Evolutionary conservation across 2,888 invertebrate species (phyloP).

Genomic region (Merodon equestris): DNA sequence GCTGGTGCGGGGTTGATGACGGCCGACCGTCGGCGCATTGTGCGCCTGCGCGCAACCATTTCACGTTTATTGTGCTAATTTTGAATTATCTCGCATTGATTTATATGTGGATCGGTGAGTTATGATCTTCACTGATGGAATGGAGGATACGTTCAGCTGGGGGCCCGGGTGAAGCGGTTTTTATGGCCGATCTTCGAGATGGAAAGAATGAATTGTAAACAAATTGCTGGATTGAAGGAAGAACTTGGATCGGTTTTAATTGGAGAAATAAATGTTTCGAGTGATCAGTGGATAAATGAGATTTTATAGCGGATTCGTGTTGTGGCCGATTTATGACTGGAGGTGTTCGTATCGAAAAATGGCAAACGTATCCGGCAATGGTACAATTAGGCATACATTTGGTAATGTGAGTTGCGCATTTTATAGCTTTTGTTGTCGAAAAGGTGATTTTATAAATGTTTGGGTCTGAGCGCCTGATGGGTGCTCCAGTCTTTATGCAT

Average conservation of each 20-base stretch:
- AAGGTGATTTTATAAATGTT: too few relatives aligned
- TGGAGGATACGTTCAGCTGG: too few relatives aligned
- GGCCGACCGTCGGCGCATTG: constrained; percentile 12
- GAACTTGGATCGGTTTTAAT: constrained; percentile 39
- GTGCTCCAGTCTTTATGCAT: too few relatives aligned
- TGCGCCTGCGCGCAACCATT: constrained; percentile 59
- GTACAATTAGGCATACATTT: too few relatives aligned
- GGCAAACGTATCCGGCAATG: too few relatives aligned
- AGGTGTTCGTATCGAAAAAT: background rate
- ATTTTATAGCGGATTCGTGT: too few relatives aligned
- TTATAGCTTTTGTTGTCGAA: too few relatives aligned
- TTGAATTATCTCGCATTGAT: constrained; percentile 66
- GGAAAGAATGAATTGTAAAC: constrained; percentile 34
- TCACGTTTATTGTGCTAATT: constrained; percentile 69
- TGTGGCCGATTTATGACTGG: too few relatives aligned
- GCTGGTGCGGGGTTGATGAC: background rate
- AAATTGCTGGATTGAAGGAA: constrained; percentile 51
- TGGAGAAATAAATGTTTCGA: constrained; percentile 6
- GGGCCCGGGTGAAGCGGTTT: constrained; percentile 24
- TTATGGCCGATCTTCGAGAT: constrained; percentile 32
- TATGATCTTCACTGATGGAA: constrained; percentile 55
- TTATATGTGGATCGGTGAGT: constrained; percentile 65
- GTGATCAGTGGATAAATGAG: too few relatives aligned
- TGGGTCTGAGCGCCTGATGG: too few relatives aligned
- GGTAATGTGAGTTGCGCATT: too few relatives aligned